Evolutionary conservation across 1,140 invertebrate species (phyloP), one percentile per base, ranked within the genome.

Genomic region (Potamilus streckersoni): DNA sequence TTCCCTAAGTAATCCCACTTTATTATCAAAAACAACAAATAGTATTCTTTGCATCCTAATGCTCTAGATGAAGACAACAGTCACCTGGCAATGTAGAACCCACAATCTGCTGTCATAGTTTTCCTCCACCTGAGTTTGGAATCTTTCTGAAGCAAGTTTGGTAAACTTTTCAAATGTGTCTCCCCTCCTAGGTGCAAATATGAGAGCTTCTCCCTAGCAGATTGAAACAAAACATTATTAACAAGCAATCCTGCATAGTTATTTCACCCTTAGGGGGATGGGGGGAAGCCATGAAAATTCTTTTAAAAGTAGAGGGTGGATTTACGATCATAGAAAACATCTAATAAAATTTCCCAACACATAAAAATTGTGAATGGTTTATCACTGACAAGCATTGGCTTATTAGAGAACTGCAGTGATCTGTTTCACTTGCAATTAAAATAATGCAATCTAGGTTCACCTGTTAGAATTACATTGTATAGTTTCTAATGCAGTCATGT

Each of bases 101-200:
- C 82, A 87, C 3, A 88, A 71, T 31, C 74, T 64, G 8, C 76
- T 49, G 78, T 85, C 81, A 81, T 87, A 88, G 17, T 82, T 76
- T 65, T 85, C 80, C 27, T 79, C 65, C 19, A 80, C 78, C 56
- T 71, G 63, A 20, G 79, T 68, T 27, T 81, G 58, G 65, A 88
- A 88, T 27, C 69, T 61, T 63, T 70, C 56, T 68, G 78, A 20
- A 6, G 85, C 84, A 61, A 86, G 68, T 11, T 92, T 89, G 20
- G 93, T 90, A 86, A 96, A 96, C 67, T 92, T 91, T 58, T 93
- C 91, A 72, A 96, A 92, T 19, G 95, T 95, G 79, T 91, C 90
- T 0, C 94, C 94, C 59, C 95, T 92, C 72, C 91, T 90, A 8
- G 95, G 95, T 15, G 95, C 95, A 92, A 95, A 95, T 19, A 95